A percentile compares a stretch with the other conserved stretches of the same genome.
phyloP scores from a whole-genome alignment of 2,113 vertebrate genomes.

The Cryptotis parvus region DNA sequence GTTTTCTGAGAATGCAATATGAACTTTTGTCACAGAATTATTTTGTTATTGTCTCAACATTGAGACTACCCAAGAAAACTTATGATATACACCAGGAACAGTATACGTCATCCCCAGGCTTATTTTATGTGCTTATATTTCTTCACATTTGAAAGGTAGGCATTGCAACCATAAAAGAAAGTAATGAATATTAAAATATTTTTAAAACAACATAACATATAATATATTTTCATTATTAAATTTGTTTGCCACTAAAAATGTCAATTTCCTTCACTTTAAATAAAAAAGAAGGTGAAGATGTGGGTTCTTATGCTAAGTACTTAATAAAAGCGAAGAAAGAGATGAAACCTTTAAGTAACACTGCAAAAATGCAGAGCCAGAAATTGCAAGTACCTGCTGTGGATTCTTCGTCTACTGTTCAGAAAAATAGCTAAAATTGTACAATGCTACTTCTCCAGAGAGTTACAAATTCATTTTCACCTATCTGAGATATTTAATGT shows the following conservation, averaged over 20 bases:
- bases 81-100: neutral
- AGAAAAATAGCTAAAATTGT: slow-evolving; percentile 37
- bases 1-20: neutral
- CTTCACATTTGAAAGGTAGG: slow-evolving; percentile 33
- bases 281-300: neutral
- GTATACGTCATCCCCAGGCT: slow-evolving; percentile 31
- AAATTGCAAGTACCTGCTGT: neutral
- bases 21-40: slow-evolving; percentile 26
- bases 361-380: neutral
- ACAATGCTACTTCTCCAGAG: neutral
- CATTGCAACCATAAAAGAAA: slow-evolving; percentile 69
- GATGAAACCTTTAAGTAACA: neutral
- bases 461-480: neutral
- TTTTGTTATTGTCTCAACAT: slow-evolving; percentile 25
- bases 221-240: slow-evolving; percentile 56
- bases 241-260: slow-evolving; percentile 32
- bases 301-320: neutral
- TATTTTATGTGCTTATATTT: slow-evolving; percentile 68
- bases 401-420: neutral
- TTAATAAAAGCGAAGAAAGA: slow-evolving; percentile 34
- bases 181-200: slow-evolving; percentile 71
- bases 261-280: neutral
- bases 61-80: slow-evolving; percentile 26
- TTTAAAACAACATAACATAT: slow-evolving; percentile 41
- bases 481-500: neutral